Conservation (phyloP, 2,113 vertebrate species). For the Piprites chloris region DNA sequence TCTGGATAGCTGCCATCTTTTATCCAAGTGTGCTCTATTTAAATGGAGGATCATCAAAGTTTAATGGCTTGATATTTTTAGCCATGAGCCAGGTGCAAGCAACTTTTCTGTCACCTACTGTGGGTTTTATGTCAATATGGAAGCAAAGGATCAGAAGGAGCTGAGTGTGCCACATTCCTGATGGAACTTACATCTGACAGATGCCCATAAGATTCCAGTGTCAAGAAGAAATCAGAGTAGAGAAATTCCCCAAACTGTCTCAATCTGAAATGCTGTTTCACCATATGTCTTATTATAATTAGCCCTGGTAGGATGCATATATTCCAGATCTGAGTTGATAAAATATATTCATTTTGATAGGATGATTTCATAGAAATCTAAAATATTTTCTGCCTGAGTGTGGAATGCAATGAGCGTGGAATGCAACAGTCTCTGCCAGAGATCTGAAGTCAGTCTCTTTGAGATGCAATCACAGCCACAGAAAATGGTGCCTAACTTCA, state of each 20-base stretch:
- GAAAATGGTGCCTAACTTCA: neutral
- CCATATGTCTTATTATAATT: slow-evolving; percentile 57
- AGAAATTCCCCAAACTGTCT: slow-evolving; percentile 54
- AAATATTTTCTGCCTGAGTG: slow-evolving; percentile 53
- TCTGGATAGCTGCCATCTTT: slow-evolving; percentile 18
- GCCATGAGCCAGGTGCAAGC: slow-evolving; percentile 15
- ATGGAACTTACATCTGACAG: slow-evolving; percentile 48
- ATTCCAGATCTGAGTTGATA: slow-evolving; percentile 49
- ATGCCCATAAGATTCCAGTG: slow-evolving; percentile 42
- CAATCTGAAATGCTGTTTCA: slow-evolving; percentile 46
- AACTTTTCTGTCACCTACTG: slow-evolving; percentile 50
- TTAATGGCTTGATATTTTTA: slow-evolving; percentile 53
- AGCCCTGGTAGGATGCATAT: slow-evolving; percentile 13
- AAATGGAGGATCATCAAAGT: slow-evolving; percentile 12
- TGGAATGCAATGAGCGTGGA: slow-evolving; percentile 17
- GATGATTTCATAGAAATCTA: slow-evolving; percentile 48
- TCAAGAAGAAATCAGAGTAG: slow-evolving; percentile 53
- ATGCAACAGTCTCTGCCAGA: slow-evolving; percentile 15
- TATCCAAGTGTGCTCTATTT: neutral
- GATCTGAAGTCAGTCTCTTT: slow-evolving; percentile 6
- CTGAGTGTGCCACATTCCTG: slow-evolving; percentile 10
- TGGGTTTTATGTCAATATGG: slow-evolving; percentile 37
- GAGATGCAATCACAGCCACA: neutral
- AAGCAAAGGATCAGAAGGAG: slow-evolving; percentile 29
- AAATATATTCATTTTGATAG: slow-evolving; percentile 59